Evolutionary conservation across 2,797 vertebrate genomes (phyloP), one percentile per base, ranked within the genome.

Genomic region (Chloroceryle amazona): DNA sequence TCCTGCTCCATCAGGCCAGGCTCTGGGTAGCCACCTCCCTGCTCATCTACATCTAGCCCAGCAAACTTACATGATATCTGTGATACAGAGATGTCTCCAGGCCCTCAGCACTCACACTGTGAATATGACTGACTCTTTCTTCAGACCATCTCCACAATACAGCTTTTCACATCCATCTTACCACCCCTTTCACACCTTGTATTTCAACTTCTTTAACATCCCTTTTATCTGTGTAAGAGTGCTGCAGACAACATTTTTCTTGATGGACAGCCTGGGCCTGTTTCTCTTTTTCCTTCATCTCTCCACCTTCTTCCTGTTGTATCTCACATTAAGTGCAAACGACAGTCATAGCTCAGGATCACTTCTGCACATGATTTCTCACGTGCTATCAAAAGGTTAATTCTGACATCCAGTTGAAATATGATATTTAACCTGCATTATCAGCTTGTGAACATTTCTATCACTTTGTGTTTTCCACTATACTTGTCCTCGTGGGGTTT

Each of bases 231-330:
- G 19, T 0, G 3, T 67, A 5, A 73, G 17, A 86, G 63, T 29
- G 46, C 7, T 47, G 25, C 55, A 67, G 35, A 47, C 12, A 72
- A 37, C 2, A 33, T 61, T 93, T 58, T 42, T 66, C 33, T 67
- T 52, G n/a, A 33, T 0, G 0, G 39, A 42, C 12, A 84, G 11
- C 2, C 6, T 54, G 6, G 22, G 3, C 10, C 57, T 19, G 2
- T 42, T 6, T 83, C 10, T 67, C 33, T 63, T 63, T 74, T 75
- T 33, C 26, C 25, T 74, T 81, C 47, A 8, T 20, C 11, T 39
- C 35, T 70, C 66, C n/a, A 58, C 14, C 10, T 3, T 86, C 26
- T 81, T 15, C 25, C 9, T 51, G 11, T 65, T 79, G 25, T 58
- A 41, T 83, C 23, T 86, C 54, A 72, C 44, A 70, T 37, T 35